Evolutionary conservation across 2,113 vertebrate genomes (phyloP), one percentile per base, ranked within the genome.

Genomic region (Coptodon rendalli): DNA sequence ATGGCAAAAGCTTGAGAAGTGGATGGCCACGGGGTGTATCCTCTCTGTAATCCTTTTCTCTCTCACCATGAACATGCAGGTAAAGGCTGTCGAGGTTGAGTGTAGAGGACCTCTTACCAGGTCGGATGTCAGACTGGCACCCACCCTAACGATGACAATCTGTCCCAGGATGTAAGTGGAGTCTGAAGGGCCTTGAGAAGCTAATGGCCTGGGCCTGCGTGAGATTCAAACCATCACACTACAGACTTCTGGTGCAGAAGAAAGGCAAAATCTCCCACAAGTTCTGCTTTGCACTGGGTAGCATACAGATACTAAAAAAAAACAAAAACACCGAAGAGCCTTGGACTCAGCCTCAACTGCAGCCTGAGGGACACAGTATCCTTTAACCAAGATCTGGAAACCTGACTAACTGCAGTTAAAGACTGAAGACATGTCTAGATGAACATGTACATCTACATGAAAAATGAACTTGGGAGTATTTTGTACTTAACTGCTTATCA

Each of bases 391-490:
- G 45, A 48, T 48, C 45, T 48, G 45, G 45, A 48, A 48, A 16
- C 3, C 45, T 17, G 45, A 16, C 45, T 48, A 48, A 48, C 45
- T 48, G 14, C 45, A 48, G 45, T 48, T 45, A 45, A 45, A 45
- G 43, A 14, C 13, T 6, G 43, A 14, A 45, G 43, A 45, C 43
- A 45, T 45, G 12, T 14, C 43, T 45, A 45, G 43, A 14, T 14
- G 13, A 9, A 22, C 9, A 10, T 53, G 19, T 16, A 53, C 38
- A 38, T 10, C 17, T 19, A 0, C 0, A 5, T 27, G 0, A 48
- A 73, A 48, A 73, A 29, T 73, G 45, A 29, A 11, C 6, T 76
- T 76, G 68, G 48, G 22, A 76, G 24, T 76, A 76, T 29, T 48
- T 48, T 48, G 14, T 29, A 29, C 9, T 76, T 45, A 76, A 48